A percentile compares a stretch with the other conserved stretches of the same genome.
These are phyloP conservation scores for Pelmatolapia mariae DNA, from an alignment of 2,113 vertebrate species.

Conservation along the genomic window DNA sequence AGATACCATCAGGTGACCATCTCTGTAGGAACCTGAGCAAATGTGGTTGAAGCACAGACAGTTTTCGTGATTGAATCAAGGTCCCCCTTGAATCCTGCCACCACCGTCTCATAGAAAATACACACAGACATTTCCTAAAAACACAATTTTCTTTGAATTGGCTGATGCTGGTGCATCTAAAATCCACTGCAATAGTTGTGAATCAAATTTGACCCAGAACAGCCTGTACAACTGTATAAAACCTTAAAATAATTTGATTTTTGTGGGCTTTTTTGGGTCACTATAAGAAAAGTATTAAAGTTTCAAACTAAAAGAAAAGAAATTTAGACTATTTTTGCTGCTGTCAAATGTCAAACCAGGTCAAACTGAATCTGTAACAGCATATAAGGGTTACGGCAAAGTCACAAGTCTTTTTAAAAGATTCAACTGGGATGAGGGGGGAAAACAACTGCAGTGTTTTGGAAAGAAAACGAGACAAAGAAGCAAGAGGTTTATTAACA, in stretches of 20 bases:
- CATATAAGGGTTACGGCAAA: background rate
- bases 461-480: background rate
- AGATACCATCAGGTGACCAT: background rate
- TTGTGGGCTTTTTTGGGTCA: background rate
- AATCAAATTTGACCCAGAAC: background rate
- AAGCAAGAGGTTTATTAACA: background rate
- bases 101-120: background rate
- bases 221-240: background rate
- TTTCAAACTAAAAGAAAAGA: background rate
- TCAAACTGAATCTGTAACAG: background rate
- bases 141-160: background rate
- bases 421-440: background rate
- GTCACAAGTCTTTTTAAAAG: background rate
- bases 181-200: background rate
- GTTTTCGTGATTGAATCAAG: fast-evolving
- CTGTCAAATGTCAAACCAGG: background rate
- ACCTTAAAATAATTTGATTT: background rate
- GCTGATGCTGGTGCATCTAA: background rate
- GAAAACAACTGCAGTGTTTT: background rate
- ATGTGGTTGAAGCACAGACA: background rate
- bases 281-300: background rate
- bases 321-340: background rate
- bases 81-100: background rate
- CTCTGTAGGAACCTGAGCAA: background rate
- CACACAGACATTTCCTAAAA: background rate